Conservation (phyloP, 2,113 vertebrate species). For the Rallus limicola region DNA sequence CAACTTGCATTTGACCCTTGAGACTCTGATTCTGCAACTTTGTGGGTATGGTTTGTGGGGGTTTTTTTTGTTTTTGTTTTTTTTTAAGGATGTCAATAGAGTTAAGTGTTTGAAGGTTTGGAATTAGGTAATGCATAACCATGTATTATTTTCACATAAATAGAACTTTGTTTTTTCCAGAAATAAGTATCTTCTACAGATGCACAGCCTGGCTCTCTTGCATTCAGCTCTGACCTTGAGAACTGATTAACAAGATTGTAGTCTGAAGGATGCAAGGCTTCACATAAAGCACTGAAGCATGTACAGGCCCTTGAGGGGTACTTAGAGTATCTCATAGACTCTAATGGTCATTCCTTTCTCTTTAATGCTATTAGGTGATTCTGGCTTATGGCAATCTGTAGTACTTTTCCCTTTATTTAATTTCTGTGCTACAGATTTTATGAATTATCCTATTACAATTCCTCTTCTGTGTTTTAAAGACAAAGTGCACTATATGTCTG, state of each 20-base stretch:
- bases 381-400: not conserved
- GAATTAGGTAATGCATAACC: not conserved
- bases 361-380: conserved; percentile 42
- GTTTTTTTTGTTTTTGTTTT: not conserved
- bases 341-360: conserved; percentile 49
- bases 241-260: conserved; percentile 42
- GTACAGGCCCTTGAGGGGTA: conserved; percentile 33
- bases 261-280: not conserved
- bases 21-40: not conserved
- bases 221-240: conserved; percentile 46
- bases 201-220: not conserved
- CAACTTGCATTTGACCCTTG: not conserved
- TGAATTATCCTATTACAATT: not conserved
- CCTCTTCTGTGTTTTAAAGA: not conserved
- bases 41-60: not conserved
- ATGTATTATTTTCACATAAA: not conserved
- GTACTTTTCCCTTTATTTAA: conserved; percentile 33
- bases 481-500: not conserved
- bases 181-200: not conserved
- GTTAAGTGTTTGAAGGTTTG: not conserved
- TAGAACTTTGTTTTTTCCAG: not conserved
- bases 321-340: conserved; percentile 21
- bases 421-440: conserved; percentile 7
- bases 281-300: conserved; percentile 52
- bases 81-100: not conserved